phyloP scores from a whole-genome alignment of 2,888 invertebrate genomes.

The Muschampia staudingeri region DNA sequence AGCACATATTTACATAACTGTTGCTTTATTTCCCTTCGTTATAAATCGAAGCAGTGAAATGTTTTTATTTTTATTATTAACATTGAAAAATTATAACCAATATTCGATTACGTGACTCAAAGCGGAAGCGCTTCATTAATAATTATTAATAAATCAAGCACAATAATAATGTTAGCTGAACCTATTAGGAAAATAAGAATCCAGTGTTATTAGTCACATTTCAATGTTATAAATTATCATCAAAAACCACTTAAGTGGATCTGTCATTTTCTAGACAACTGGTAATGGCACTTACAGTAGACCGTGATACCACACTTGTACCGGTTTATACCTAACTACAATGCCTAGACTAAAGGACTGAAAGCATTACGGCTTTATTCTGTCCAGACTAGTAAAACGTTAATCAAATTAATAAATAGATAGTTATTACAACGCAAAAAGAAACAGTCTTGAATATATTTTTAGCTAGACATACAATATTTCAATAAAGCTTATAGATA shows the following conservation, averaged over 20 bases:
- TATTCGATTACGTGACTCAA: not conserved
- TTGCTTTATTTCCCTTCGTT: not conserved
- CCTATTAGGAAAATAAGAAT: constrained; percentile 18
- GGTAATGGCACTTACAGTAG: constrained; percentile 53
- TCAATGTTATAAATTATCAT: constrained; percentile 35
- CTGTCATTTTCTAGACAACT: constrained; percentile 45
- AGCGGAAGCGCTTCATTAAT: constrained; percentile 15
- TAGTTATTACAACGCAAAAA: constrained; percentile 39
- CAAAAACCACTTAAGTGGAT: constrained; percentile 39
- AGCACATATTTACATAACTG: not conserved
- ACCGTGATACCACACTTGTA: constrained; percentile 42
- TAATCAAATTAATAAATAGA: constrained; percentile 54
- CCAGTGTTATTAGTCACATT: constrained; percentile 31
- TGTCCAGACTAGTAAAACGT: constrained; percentile 54
- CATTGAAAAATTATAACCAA: not conserved
- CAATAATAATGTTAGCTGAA: not conserved
- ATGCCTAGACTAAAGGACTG: constrained; percentile 69
- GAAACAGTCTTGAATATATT: constrained; percentile 52
- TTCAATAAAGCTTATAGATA: constrained; percentile 26
- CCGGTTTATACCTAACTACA: constrained; percentile 54
- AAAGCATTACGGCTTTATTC: constrained; percentile 55
- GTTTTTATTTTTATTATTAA: not conserved
- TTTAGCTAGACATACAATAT: constrained; percentile 40
- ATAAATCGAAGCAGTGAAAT: not conserved
- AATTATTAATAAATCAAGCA: not conserved